Base-by-base conservation (phyloP, 1,140 invertebrate genomes). In the Holcopasites calliopsidis region DNA sequence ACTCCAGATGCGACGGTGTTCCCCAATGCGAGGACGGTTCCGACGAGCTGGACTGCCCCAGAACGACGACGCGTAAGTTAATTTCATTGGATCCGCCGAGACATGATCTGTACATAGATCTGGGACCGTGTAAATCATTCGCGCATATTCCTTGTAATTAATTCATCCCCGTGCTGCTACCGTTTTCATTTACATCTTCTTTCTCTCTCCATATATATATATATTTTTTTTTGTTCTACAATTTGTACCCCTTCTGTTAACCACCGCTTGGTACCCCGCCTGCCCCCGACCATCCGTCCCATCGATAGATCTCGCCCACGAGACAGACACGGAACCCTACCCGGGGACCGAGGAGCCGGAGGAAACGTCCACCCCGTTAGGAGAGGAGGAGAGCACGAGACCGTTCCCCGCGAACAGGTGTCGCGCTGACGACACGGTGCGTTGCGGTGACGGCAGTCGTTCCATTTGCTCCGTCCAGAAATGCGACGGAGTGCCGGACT, bases 401-500 rank as follows among this genome's bases (percentile, higher is more conserved):
- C 6, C 38, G 38, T 40, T 40, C 38, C 42, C 11, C 18, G n/a
- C 79, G 44, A 86, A 88, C 65, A 88, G 86, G 52, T 93, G 92
- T 81, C 88, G 91, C 21, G 92, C 89, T 23, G 92, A 93, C 72
- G 91, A 92, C 72, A 86, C 88, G 71, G 87, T 92, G 28, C 86
- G 87, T 44, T 93, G 92, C 75, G 47, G 57, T 8, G 89, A 91
- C 71, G 88, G 82, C 60, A 91, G 88, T 83, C 87, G 88, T 73
- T 82, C 77, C 61, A 92, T 92, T 79, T 91, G 90, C 80, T 85
- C 87, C 40, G 87, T 89, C 8, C 89, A 92, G 66, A 44, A 86
- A 31, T 93, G 92, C 79, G 92, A 93, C 82, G 92, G 92, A 7
- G 82, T 85, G 16, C 66, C 28, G n/a, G 91, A 93, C 79, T 94